phyloP scores from a whole-genome alignment of 2,113 vertebrate genomes.

The Halcyon senegalensis region DNA sequence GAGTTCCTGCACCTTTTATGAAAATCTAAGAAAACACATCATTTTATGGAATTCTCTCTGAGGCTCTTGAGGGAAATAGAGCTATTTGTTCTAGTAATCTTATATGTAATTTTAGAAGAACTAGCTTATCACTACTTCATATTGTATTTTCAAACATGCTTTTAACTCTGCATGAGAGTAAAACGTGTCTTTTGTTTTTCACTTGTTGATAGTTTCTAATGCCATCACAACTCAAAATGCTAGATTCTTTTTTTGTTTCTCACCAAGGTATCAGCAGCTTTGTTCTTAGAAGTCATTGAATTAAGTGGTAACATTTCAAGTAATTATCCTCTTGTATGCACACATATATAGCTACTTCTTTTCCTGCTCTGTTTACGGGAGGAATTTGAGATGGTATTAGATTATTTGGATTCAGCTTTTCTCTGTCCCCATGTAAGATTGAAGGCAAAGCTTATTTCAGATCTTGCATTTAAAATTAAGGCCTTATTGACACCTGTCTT shows the following conservation, averaged over 20 bases:
- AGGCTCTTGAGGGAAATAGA: background rate
- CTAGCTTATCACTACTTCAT: background rate
- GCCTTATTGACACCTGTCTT: accelerated
- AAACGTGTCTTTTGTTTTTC: background rate
- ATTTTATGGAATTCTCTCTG: background rate
- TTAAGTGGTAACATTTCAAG: background rate
- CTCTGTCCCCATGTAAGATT: background rate
- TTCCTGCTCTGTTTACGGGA: background rate
- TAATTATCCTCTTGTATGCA: background rate
- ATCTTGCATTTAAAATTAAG: background rate
- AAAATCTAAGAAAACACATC: background rate
- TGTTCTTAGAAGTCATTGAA: background rate
- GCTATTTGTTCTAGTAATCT: background rate
- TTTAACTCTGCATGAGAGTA: background rate
- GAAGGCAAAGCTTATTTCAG: background rate
- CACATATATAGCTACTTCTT: background rate
- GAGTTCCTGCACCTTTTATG: background rate
- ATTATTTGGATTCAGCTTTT: background rate
- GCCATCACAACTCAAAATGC: background rate
- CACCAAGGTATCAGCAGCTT: background rate
- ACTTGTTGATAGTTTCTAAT: background rate
- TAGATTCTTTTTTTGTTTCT: background rate
- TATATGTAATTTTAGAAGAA: background rate
- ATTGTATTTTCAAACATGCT: background rate
- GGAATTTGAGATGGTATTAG: background rate